phyloP scores from a whole-genome alignment of 2,797 vertebrate species.

The Poeciliopsis gracilis region DNA sequence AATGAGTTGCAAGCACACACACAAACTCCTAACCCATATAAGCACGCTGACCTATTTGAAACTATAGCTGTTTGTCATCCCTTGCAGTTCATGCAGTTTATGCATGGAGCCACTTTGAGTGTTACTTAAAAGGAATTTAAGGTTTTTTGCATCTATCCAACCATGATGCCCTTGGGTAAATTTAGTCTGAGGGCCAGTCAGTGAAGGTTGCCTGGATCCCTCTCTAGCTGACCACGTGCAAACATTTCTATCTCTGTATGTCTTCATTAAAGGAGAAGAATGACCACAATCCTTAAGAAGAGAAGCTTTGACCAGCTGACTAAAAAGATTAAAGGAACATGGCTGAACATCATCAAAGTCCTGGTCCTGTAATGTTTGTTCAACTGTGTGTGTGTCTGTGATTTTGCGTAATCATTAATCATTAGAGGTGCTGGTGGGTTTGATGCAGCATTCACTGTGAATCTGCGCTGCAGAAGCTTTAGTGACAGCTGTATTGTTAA shows the following conservation, averaged over 20 bases:
- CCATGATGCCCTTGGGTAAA: conserved; percentile 10
- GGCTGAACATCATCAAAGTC: not conserved
- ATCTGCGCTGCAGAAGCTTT: not conserved
- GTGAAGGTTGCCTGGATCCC: conserved; percentile 1
- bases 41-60: conserved; percentile 21
- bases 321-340: not conserved
- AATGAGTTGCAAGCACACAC: conserved; percentile 4
- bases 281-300: not conserved
- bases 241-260: conserved; percentile 3
- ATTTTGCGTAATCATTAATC: not conserved
- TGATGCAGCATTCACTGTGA: not conserved
- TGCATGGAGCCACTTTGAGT: not conserved
- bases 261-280: conserved; percentile 2
- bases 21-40: not conserved
- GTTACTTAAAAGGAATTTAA: conserved; percentile 4
- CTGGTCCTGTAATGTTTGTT: not conserved
- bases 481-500: not conserved
- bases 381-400: not conserved
- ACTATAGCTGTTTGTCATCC: conserved; percentile 2
- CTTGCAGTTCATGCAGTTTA: not conserved
- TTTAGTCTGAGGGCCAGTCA: conserved; percentile 1
- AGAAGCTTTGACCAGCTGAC: not conserved
- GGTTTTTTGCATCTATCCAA: conserved; percentile 6
- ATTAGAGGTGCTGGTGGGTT: not conserved
- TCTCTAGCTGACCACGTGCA: conserved; percentile 1